Conservation (phyloP, 2,797 vertebrate genomes). For the Pipistrellus pipistrellus region DNA sequence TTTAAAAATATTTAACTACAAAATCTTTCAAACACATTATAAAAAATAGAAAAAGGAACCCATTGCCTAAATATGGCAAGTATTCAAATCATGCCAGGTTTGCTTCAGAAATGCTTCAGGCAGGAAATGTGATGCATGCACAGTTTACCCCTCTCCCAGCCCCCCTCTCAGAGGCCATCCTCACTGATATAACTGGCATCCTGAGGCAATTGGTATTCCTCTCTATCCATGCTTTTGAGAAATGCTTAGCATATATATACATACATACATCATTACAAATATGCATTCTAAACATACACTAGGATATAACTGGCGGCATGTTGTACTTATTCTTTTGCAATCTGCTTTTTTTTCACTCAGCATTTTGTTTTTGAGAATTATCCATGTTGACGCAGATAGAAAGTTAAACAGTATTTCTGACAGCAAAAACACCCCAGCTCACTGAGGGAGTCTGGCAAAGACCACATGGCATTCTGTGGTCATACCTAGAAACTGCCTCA, state of each 20-base stretch:
- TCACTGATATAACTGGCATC: not conserved
- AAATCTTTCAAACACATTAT: not conserved
- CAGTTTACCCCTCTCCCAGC: too few species aligned
- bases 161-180: not conserved
- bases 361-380: conserved; percentile 84
- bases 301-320: conserved; percentile 76
- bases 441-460: conserved; percentile 57
- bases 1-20: conserved; percentile 13
- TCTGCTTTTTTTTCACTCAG: conserved; percentile 84
- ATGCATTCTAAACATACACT: conserved; percentile 81
- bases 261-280: conserved; percentile 75
- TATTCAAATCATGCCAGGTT: not conserved
- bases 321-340: conserved; percentile 83
- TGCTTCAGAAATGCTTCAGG: not conserved
- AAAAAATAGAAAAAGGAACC: not conserved
- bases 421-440: conserved; percentile 76
- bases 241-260: conserved; percentile 67
- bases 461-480: not conserved
- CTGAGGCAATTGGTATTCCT: conserved; percentile 18
- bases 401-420: conserved; percentile 79
- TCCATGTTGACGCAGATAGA: conserved; percentile 80
- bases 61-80: not conserved
- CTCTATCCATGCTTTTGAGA: not conserved
- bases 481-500: not conserved
- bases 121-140: not conserved